A percentile compares a stretch with the other conserved stretches of the same genome.
phyloP scores from a whole-genome alignment of 2,888 invertebrate genomes.

The Scelioninae gen. 1 region DNA sequence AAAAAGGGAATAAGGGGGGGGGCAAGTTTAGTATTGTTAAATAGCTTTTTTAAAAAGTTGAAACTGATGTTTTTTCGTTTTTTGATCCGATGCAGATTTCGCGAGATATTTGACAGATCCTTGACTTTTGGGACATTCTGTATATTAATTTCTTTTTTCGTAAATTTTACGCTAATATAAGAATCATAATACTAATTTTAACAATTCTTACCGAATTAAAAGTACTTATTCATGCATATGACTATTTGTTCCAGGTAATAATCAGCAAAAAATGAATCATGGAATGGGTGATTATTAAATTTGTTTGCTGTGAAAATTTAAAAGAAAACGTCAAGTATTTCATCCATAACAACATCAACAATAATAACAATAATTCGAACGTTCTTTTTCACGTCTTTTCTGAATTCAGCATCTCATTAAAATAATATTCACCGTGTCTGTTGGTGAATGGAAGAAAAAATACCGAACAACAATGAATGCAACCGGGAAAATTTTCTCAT shows the following conservation, averaged over 20 bases:
- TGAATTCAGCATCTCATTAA: conserved; percentile 64
- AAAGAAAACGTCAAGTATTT: conserved; percentile 41
- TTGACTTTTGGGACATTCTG: no score
- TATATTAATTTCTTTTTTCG: no score
- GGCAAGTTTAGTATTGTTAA: no score
- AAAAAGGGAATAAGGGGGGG: no score
- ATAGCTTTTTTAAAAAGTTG: no score
- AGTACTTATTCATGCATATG: no score
- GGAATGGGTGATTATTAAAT: neutral
- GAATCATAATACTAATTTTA: no score
- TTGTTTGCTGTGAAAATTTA: conserved; percentile 3
- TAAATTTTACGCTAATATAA: no score
- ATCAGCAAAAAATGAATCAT: neutral
- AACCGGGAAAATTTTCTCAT: conserved; percentile 59
- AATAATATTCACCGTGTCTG: conserved; percentile 59
- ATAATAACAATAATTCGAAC: conserved; percentile 47
- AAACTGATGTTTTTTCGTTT: no score
- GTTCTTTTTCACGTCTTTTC: conserved; percentile 32
- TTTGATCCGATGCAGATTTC: no score
- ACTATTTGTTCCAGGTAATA: neutral
- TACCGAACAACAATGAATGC: conserved; percentile 59
- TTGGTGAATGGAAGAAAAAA: conserved; percentile 51
- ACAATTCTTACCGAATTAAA: no score
- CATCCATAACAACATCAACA: conserved; percentile 27
- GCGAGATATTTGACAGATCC: no score